Evolutionary conservation across 2,888 invertebrate species (phyloP), one percentile per base, ranked within the genome.

Genomic region (Cheilosia variabilis): DNA sequence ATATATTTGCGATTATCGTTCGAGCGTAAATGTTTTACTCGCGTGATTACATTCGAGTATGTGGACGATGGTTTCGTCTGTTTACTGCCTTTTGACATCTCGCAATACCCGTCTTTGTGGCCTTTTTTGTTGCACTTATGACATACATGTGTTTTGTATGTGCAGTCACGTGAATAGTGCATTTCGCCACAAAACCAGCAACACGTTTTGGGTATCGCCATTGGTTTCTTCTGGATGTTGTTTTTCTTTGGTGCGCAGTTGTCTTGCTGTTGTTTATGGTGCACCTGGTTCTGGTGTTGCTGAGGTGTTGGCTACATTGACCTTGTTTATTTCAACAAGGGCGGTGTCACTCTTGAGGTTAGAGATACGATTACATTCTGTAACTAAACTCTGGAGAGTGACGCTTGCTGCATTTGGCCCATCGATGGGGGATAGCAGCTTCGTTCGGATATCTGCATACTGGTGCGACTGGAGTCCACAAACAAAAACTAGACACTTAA

Each of bases 111-210:
- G 19, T 47, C 47, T 17, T n/a, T 15, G 2, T 47, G 47, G 6
- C 68, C 76, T 13, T 63, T 31, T 57, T 34, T 63, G 43, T 24
- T 34, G 55, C 84, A 87, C 31, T 62, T 37, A 5, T 19, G 27
- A 45, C 45, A 62, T n/a, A 41, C 22, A 9, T 53, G 43, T 66
- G 52, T 17, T 52, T 52, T 53, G n/a, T 53, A 53, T n/a, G 52
- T 53, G 41, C 37, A 52, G 10, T 53, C 41, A 24, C 53, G n/a
- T 24, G 19, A 37, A 13, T 63, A 79, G 43, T 79, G 80, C 76
- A 87, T 83, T 17, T 37, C 76, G 63, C 71, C 41, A 10, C 63
- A 71, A 19, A 69, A 78, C 69, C 79, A 79, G 27, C 75, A 84
- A 41, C 75, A 79, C 1, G 71, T 63, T 63, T 71, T 66, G 19